A percentile compares a stretch with the other conserved stretches of the same genome.
These are phyloP conservation scores for Pleuronectes platessa DNA, from an alignment of 2,113 vertebrate species.

Conservation along the genomic window DNA sequence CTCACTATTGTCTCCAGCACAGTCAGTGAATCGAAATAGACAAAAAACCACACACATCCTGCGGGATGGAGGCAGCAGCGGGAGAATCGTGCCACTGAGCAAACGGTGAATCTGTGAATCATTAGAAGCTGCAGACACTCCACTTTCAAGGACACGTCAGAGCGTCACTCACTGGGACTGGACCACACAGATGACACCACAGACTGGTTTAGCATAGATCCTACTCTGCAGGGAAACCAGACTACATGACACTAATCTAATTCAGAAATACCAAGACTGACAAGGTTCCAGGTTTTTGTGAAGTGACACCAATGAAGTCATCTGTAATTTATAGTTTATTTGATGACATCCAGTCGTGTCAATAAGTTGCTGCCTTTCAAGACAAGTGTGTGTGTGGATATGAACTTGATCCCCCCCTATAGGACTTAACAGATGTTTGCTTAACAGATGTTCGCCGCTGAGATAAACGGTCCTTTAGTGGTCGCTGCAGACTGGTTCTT, in stretches of 20 bases:
- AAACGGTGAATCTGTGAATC: constrained; percentile 7
- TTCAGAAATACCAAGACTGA: too few relatives aligned
- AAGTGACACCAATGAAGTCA: too few relatives aligned
- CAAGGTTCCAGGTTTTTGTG: too few relatives aligned
- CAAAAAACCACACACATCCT: neutral
- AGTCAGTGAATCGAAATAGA: neutral
- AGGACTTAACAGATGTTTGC: too few relatives aligned
- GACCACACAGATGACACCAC: neutral
- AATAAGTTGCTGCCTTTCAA: neutral
- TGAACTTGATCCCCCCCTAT: too few relatives aligned
- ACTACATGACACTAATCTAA: too few relatives aligned
- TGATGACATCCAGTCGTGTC: too few relatives aligned
- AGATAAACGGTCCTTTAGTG: too few relatives aligned
- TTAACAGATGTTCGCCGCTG: too few relatives aligned
- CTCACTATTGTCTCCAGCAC: constrained; percentile 2
- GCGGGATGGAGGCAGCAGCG: neutral
- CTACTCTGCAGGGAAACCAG: too few relatives aligned
- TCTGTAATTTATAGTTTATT: neutral
- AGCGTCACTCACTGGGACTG: neutral
- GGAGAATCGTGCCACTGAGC: neutral
- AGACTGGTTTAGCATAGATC: neutral
- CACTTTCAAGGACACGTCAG: constrained; percentile 12
- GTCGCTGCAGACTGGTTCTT: neutral
- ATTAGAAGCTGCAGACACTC: constrained; percentile 6
- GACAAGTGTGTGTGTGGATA: neutral